A percentile compares a stretch with the other conserved stretches of the same genome.
phyloP scores from a whole-genome alignment of 2,113 vertebrate species.

The Corvus cornix region DNA sequence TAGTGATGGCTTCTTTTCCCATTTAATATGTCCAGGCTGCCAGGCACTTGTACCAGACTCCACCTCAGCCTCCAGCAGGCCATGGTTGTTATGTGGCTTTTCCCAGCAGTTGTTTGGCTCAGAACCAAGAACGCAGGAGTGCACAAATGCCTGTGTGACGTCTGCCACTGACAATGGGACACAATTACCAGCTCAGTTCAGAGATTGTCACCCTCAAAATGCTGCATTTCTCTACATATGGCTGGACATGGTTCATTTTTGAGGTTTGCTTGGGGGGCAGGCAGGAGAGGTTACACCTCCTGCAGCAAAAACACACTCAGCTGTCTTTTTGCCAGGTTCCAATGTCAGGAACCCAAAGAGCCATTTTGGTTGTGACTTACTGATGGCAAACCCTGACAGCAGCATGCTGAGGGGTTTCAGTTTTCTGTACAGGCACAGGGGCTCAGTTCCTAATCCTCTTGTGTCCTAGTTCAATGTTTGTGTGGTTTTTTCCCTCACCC shows the following conservation, averaged over 20 bases:
- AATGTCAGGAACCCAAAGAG: neutral
- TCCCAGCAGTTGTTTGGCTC: slow-evolving; percentile 1
- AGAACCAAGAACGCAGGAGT: neutral
- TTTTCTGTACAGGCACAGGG: neutral
- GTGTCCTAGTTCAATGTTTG: neutral
- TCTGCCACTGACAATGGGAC: neutral
- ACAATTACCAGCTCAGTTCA: neutral
- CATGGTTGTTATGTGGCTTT: neutral
- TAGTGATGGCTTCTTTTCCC: neutral
- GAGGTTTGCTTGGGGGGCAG: neutral
- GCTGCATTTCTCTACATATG: neutral
- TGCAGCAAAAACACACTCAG: neutral
- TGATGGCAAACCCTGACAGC: neutral
- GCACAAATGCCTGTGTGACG: neutral
- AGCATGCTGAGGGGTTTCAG: neutral
- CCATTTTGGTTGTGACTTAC: neutral
- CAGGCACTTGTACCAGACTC: neutral
- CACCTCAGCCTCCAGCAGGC: neutral
- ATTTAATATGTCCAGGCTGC: neutral
- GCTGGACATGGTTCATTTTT: neutral
- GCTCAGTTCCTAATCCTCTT: neutral
- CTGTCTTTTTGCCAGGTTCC: neutral
- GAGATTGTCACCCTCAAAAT: neutral
- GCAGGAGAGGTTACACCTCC: neutral
- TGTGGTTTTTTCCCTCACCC: neutral